These are phyloP conservation scores for Neoniphon sammara DNA, from an alignment of 2,797 vertebrate genomes.

Conservation along the genomic window DNA sequence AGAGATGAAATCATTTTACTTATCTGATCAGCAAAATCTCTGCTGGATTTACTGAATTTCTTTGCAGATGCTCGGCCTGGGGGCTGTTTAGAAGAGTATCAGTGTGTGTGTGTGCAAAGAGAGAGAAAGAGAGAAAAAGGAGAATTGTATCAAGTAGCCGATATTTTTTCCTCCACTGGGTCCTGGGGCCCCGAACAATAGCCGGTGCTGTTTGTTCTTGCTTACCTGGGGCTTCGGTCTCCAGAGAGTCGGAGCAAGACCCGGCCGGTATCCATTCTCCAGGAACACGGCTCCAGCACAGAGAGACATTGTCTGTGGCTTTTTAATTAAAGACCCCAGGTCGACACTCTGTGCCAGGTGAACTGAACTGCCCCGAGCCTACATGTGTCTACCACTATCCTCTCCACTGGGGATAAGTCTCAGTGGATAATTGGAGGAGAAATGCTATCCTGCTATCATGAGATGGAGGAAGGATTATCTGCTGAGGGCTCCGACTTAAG, in stretches of 20 bases:
- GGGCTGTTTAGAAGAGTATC: constrained; percentile 3
- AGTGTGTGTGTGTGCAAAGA: constrained; percentile 14
- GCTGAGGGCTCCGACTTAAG: constrained; percentile 55
- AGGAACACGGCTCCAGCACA: constrained; percentile 76
- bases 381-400: constrained; percentile 63
- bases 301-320: constrained; percentile 81
- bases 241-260: constrained; percentile 73
- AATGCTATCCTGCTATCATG: constrained; percentile 79
- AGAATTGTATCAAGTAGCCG: constrained; percentile 65
- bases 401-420: constrained; percentile 63
- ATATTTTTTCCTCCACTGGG: constrained; percentile 65
- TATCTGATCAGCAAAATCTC: constrained; percentile 12
- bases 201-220: constrained; percentile 74
- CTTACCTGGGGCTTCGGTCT: constrained; percentile 73
- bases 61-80: neutral
- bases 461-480: constrained; percentile 81
- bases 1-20: constrained; percentile 11
- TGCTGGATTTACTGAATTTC: constrained; percentile 25
- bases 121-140: constrained; percentile 28
- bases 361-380: constrained; percentile 74
- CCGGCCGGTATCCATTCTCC: constrained; percentile 77
- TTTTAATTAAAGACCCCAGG: constrained; percentile 84
- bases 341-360: constrained; percentile 78
- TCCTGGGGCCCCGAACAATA: constrained; percentile 74
- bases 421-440: constrained; percentile 79